Base-by-base conservation (phyloP, 2,113 vertebrate genomes). In the Pipra filicauda region DNA sequence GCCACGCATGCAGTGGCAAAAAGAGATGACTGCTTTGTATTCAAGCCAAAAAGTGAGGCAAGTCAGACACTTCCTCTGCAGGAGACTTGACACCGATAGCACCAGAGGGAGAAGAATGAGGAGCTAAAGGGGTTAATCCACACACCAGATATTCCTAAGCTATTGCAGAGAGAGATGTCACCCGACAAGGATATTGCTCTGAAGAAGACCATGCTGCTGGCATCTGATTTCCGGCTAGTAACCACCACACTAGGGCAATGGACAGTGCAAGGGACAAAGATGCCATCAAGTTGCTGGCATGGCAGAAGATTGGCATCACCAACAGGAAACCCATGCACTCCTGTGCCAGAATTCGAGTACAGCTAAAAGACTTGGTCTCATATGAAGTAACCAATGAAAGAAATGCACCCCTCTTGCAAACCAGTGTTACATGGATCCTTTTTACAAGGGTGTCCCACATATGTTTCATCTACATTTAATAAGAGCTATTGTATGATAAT, bases 401-500 rank as follows among this genome's bases (percentile, higher is more conserved):
- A 93, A 83, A 76, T 0, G 3, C 48, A 79, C 66, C 31, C 37
- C 52, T 93, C 49, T 30, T 35, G 1, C 43, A 65, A 80, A n/a
- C n/a, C 52, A 43, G 76, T 20, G 44, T 59, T 62, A 28, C 21
- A 33, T 24, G 24, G 48, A 27, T 76, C 61, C 52, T 72, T 89
- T 55, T 75, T 77, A 58, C 31, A 87, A 80, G 49, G 61, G 54
- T 92, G 70, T 96, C 55, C 79, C 77, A 71, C 69, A 64, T 88
- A 92, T 81, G 69, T 73, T 96, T 88, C 76, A 74, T 49, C 96
- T 93, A 83, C 61, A n/a, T 73, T 97, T 97, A 96, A 92, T 96
- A 95, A 91, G 71, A 90, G 21, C 92, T 97, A 97, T 95, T 97
- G 79, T 89, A 91, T 94, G 76, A 92, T 97, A 98, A 98, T 97